phyloP scores from a whole-genome alignment of 2,797 vertebrate species.

The Pteropus rufus region DNA sequence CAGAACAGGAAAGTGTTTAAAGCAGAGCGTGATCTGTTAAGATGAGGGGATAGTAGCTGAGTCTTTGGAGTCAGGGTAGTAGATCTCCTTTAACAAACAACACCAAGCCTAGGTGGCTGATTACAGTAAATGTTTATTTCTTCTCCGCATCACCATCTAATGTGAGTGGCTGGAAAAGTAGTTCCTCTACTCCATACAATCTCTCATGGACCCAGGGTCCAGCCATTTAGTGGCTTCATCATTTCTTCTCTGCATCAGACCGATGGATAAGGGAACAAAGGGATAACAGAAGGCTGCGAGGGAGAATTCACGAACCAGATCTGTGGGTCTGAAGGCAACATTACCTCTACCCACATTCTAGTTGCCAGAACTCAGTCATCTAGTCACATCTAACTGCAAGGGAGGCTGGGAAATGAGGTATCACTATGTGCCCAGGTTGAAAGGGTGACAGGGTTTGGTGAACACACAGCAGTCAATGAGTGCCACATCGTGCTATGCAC shows the following conservation, averaged over 20 bases:
- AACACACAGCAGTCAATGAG: not conserved
- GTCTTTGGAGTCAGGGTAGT: not conserved
- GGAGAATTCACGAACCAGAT: not conserved
- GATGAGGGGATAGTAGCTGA: not conserved
- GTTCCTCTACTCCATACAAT: not conserved
- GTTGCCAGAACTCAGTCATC: not conserved
- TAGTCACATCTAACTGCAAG: not conserved
- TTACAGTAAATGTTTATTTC: not conserved
- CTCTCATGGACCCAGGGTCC: not conserved
- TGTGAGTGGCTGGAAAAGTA: not conserved
- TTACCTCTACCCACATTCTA: not conserved
- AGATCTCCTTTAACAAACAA: not conserved
- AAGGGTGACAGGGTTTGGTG: not conserved
- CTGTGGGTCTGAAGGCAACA: not conserved
- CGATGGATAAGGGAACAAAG: too few relatives aligned
- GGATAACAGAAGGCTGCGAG: not conserved
- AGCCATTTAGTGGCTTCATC: not conserved
- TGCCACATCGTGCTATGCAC: not conserved
- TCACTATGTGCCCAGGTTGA: accelerated
- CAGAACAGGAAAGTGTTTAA: not conserved
- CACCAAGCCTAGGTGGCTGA: not conserved
- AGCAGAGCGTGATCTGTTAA: not conserved
- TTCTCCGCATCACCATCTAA: not conserved
- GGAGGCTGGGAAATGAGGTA: not conserved
- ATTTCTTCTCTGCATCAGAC: not conserved